Evolutionary conservation across 2,113 vertebrate species (phyloP).

Genomic region (Zingel zingel): DNA sequence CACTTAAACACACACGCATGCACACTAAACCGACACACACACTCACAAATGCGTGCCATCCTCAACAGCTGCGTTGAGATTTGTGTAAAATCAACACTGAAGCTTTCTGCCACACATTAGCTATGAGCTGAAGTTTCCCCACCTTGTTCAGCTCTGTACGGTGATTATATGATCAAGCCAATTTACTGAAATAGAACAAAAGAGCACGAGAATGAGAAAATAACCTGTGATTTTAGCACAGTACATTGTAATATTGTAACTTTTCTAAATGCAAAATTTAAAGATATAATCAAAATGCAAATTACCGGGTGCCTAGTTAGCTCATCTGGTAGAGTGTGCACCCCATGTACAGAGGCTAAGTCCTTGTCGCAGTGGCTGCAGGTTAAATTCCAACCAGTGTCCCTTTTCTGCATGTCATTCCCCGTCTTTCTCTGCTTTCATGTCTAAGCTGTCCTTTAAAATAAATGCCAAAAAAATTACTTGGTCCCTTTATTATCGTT

Average conservation of each 20-base stretch:
- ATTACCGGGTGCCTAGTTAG: neutral
- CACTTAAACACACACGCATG: constrained; percentile 36
- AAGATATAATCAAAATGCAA: neutral
- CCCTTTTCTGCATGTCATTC: too few species aligned
- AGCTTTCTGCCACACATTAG: constrained; percentile 18
- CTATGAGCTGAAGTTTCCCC: constrained; percentile 11
- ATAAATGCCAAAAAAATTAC: too few species aligned
- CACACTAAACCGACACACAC: constrained; percentile 22
- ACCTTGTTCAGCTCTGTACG: constrained; percentile 2
- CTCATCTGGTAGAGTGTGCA: too few species aligned
- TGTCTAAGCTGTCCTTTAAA: too few species aligned
- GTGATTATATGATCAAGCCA: constrained; percentile 16
- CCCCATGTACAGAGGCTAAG: too few species aligned
- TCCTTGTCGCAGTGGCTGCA: too few species aligned
- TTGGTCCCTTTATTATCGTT: too few species aligned
- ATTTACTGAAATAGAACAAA: constrained; percentile 13
- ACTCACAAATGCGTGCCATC: neutral
- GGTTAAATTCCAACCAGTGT: too few species aligned
- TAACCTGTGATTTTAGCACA: neutral
- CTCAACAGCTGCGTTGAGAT: constrained; percentile 55
- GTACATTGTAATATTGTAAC: neutral
- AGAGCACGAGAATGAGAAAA: neutral
- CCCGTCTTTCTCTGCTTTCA: too few species aligned
- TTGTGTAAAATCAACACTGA: constrained; percentile 45
- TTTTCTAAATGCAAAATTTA: neutral